These are phyloP conservation scores for Pristionchus exspectatus DNA, from an alignment of 2,888 invertebrate genomes.

Conservation along the genomic window DNA sequence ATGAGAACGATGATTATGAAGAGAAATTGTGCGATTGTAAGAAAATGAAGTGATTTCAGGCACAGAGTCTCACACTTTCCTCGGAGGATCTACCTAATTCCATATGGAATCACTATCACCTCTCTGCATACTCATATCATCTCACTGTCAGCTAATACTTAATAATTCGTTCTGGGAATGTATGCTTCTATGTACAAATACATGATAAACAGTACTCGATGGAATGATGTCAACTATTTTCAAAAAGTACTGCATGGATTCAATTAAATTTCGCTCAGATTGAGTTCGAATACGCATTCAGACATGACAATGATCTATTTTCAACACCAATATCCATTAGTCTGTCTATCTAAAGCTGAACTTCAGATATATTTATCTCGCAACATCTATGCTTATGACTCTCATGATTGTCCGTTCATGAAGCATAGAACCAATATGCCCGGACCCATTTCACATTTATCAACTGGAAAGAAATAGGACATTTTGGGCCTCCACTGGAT, in stretches of 20 bases:
- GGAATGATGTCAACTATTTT: not conserved
- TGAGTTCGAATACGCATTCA: not conserved
- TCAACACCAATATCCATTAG: too few species aligned
- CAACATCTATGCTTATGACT: too few species aligned
- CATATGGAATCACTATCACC: not conserved
- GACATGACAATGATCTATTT: not conserved
- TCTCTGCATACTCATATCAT: not conserved
- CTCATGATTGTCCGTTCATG: too few species aligned
- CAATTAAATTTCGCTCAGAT: not conserved
- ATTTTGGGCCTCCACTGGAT: too few species aligned
- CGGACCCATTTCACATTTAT: too few species aligned
- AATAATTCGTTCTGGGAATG: not conserved
- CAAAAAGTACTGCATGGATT: not conserved
- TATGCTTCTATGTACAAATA: not conserved
- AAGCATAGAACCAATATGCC: too few species aligned
- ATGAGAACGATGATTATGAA: not conserved
- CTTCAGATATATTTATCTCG: too few species aligned
- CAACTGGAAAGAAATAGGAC: too few species aligned
- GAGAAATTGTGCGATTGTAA: not conserved
- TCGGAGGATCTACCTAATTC: conserved; percentile 55
- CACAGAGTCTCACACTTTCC: conserved; percentile 83
- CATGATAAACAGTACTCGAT: not conserved
- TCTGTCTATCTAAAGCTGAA: too few species aligned
- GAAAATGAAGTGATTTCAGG: conserved; percentile 40
- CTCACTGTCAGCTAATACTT: not conserved